phyloP scores from a whole-genome alignment of 2,797 vertebrate genomes.

The Silurus lanzhouensis region DNA sequence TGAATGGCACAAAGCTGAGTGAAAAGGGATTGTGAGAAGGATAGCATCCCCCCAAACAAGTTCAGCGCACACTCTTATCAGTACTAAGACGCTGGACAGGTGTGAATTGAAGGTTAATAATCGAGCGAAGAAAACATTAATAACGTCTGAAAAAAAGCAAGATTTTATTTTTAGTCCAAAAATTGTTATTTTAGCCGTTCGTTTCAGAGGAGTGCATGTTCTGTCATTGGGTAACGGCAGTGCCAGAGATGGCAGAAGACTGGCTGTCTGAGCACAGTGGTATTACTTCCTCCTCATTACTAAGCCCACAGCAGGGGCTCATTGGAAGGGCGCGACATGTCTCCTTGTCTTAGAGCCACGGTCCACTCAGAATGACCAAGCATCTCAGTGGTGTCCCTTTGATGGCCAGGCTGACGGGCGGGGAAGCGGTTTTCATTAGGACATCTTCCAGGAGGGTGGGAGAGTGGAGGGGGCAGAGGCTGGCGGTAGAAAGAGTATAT shows the following conservation, averaged over 20 bases:
- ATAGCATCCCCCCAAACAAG: constrained; percentile 34
- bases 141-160: neutral
- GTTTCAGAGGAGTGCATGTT: neutral
- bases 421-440: constrained; percentile 67
- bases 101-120: constrained; percentile 29
- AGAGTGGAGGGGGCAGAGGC: constrained; percentile 40
- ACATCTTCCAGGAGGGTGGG: constrained; percentile 52
- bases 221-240: constrained; percentile 15
- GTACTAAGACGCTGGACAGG: constrained; percentile 21
- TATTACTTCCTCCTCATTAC: constrained; percentile 54
- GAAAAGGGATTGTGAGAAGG: constrained; percentile 47
- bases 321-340: constrained; percentile 37
- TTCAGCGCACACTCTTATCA: constrained; percentile 13
- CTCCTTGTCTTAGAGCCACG: constrained; percentile 54
- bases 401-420: constrained; percentile 55
- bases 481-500: constrained; percentile 36
- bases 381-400: constrained; percentile 58
- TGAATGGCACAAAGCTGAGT: constrained; percentile 56
- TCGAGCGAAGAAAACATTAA: neutral
- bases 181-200: neutral
- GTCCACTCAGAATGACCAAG: constrained; percentile 59
- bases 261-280: constrained; percentile 41
- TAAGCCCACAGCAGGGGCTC: constrained; percentile 39
- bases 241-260: constrained; percentile 8
- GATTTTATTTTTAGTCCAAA: constrained; percentile 3